Base-by-base conservation (phyloP, 1,140 invertebrate genomes). In the Heliconius hermathena region DNA sequence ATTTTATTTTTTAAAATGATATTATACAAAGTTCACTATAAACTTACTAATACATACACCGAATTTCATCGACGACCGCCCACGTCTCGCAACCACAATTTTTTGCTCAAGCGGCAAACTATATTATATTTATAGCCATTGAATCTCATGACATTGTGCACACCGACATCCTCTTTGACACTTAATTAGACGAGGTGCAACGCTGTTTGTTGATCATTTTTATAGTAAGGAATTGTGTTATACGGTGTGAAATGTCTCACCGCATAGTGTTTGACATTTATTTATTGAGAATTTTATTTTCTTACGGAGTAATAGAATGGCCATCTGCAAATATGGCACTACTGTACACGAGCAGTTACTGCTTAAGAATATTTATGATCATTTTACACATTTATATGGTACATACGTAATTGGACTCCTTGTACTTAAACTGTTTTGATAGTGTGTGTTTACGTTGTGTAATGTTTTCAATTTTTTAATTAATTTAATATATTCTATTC, bases 271-370 rank as follows among this genome's bases (percentile, higher is more conserved):
- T 93, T 92, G 91, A 93, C 90, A 92, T 93, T 94, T 90, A 93
- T 93, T 94, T 94, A 93, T 93, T 94, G 92, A 94, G 89, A 94
- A 93, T 93, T 94, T 94, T 94, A 94, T 94, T 94, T 94, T 94
- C 93, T 88, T 94, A 94, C 91, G 87, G 84, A 93, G 84, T 91
- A 89, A 89, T 88, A 86, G 85, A 83, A 87, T 94, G 93, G 86
- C 89, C 92, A 93, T 94, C 93, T 94, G 93, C 93, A 94, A 94
- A 94, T 94, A 94, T 94, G 93, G 93, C 88, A 74, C 80, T 79
- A 74, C 80, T 79, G 80, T 79, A 87, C 81, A 85, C 84, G 84
- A 85, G 85, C 83, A 80, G 77, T 76, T 83, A 77, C 84, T 76
- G 81, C 85, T 88, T 82, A 76, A 79, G 77, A 81, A 77, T 72